Evolutionary conservation across 2,888 invertebrate species (phyloP).

Genomic region (Tipula vernalis): DNA sequence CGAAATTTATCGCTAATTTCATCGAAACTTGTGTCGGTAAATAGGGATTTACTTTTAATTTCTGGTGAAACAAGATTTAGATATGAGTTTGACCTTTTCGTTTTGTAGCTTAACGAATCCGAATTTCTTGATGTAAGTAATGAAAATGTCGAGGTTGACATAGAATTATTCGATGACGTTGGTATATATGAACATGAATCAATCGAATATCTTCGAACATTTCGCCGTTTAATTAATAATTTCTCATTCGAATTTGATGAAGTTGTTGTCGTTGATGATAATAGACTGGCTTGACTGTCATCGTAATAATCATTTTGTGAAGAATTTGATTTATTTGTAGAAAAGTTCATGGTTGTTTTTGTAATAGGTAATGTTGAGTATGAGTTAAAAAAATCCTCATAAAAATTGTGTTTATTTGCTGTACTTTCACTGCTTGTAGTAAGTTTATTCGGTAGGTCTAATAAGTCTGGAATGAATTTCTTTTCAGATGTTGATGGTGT

Average conservation of each 20-base stretch:
- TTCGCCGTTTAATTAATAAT: neutral
- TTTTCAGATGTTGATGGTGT: neutral
- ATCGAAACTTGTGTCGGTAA: neutral
- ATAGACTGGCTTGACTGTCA: neutral
- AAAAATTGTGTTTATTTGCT: neutral
- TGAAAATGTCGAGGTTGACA: neutral
- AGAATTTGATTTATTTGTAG: neutral
- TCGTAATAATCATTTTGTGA: neutral
- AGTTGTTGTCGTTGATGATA: neutral
- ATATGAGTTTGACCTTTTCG: neutral
- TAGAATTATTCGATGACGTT: neutral
- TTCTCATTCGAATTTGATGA: neutral
- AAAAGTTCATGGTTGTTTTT: neutral
- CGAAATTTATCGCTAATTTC: neutral
- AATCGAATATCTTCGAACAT: slow-evolving; percentile 6
- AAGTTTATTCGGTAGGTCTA: slow-evolving; percentile 26
- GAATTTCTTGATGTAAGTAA: neutral
- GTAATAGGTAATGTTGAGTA: slow-evolving; percentile 6
- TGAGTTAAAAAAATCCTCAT: neutral
- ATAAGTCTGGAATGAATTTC: slow-evolving; percentile 25
- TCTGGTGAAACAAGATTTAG: neutral
- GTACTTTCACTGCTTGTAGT: neutral
- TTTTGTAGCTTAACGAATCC: neutral
- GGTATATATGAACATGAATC: neutral
- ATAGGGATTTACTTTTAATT: neutral